Base-by-base conservation (phyloP, 2,888 invertebrate genomes). In the Meliscaeva auricollis region DNA sequence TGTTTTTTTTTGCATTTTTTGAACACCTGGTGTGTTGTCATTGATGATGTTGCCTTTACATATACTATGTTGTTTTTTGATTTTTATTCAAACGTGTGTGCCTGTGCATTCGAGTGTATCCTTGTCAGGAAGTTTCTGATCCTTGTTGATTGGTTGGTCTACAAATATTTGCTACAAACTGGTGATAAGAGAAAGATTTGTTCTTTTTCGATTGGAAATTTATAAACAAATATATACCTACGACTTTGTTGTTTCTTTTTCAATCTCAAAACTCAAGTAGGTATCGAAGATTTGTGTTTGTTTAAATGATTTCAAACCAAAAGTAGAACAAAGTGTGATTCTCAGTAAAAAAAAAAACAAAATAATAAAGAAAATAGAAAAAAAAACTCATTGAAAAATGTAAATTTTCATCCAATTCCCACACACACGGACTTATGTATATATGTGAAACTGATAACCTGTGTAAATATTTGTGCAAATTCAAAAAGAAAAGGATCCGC, bases 81-180 rank as follows among this genome's bases (percentile, higher is more conserved):
- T 80, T 60, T 54, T 48, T 48, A 35, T 46, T 50, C n/a, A 20
- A 58, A 22, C 7, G 38, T 78, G 68, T 84, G 69, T 69, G 60
- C 46, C 62, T 84, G 69, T 69, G 60, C 46, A 68, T 70, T 64
- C 30, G 15, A 30, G 44, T 41, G 48, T 72, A 60, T 82, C 66
- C 46, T 56, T 82, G 75, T 70, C 48, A 56, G 48, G 48, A 41
- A 35, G 0, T 15, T 68, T 41, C 1, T 58, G 50, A 72, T 79
- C 81, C 76, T 76, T 85, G 81, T 81, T 85, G 77, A 81, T 85
- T 85, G 81, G 81, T 69, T 85, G 69, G 76, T 69, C 69, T 81
- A 46, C 73, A 72, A 85, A 81, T 81, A 85, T 85, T 85, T 85
- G 68, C 62, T 64, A n/a, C 68, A 9, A 13, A 38, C 38, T 54